A percentile compares a stretch with the other conserved stretches of the same genome.
Evolutionary conservation across 2,797 vertebrate species (phyloP).

Genomic region (Mastacembelus armatus): DNA sequence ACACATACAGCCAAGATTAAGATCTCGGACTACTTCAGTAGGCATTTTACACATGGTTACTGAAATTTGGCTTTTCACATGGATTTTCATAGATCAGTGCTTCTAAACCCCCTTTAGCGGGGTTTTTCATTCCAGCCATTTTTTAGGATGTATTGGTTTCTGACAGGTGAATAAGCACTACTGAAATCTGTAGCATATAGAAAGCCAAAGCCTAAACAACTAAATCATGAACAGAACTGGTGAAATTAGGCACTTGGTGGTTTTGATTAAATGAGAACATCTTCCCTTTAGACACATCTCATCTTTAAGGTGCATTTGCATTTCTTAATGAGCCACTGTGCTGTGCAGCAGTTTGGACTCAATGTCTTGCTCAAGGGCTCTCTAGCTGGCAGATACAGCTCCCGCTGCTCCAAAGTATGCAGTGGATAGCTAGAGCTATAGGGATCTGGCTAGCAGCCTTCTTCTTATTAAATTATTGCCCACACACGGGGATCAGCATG

Average conservation of each 20-base stretch:
- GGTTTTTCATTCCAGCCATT: background rate
- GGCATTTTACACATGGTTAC: slow-evolving; percentile 53
- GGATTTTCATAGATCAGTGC: slow-evolving; percentile 50
- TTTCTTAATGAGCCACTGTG: slow-evolving; percentile 52
- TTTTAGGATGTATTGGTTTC: background rate
- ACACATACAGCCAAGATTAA: slow-evolving; percentile 36
- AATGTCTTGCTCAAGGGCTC: slow-evolving; percentile 44
- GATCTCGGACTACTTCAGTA: slow-evolving; percentile 42
- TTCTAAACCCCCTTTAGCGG: background rate
- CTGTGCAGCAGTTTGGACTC: slow-evolving; percentile 20
- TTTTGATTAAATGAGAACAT: slow-evolving; percentile 39
- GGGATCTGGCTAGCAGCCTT: background rate
- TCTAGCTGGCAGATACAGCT: slow-evolving; percentile 30
- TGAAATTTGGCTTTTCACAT: slow-evolving; percentile 30
- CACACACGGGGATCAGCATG: too few species aligned
- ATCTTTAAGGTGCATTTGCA: slow-evolving; percentile 43
- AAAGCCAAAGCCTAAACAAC: background rate
- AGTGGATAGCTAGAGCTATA: background rate
- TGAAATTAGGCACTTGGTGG: background rate
- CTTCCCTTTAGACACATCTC: slow-evolving; percentile 27
- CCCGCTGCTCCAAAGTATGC: slow-evolving; percentile 13
- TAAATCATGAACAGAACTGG: background rate
- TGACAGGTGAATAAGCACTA: background rate
- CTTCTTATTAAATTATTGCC: background rate
- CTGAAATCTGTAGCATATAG: background rate